phyloP scores from a whole-genome alignment of 2,797 vertebrate species.

The Xiphorhynchus erythropygius region DNA sequence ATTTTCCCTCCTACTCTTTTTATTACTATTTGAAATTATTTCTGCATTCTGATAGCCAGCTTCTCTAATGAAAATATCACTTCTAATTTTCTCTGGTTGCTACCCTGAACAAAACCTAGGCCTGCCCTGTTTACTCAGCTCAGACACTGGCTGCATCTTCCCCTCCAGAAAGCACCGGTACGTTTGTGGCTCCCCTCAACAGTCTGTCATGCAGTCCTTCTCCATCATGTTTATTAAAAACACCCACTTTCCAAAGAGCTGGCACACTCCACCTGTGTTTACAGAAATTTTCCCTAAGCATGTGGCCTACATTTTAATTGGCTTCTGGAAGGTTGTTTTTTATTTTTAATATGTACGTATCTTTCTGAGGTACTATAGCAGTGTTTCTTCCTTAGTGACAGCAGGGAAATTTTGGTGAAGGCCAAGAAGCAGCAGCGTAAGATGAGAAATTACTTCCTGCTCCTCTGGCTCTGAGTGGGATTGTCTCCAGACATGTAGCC shows the following conservation, averaged over 20 bases:
- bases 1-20: not conserved
- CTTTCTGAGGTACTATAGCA: not conserved
- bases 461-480: not conserved
- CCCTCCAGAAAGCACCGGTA: not conserved
- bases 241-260: not conserved
- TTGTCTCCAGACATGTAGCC: not conserved
- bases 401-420: not conserved
- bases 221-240: constrained; percentile 14
- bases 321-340: not conserved
- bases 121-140: not conserved
- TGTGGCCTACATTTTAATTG: constrained; percentile 52
- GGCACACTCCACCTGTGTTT: constrained; percentile 28
- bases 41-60: not conserved
- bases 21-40: not conserved
- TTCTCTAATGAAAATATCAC: not conserved
- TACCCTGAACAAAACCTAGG: not conserved
- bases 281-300: constrained; percentile 32
- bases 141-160: not conserved
- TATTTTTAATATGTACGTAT: not conserved
- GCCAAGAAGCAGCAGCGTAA: not conserved
- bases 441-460: not conserved
- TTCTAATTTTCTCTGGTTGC: not conserved
- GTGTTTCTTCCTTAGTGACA: not conserved
- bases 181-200: not conserved
- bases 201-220: not conserved